A percentile compares a stretch with the other conserved stretches of the same genome.
phyloP scores from a whole-genome alignment of 2,113 vertebrate species.

The Cephalophus harveyi region DNA sequence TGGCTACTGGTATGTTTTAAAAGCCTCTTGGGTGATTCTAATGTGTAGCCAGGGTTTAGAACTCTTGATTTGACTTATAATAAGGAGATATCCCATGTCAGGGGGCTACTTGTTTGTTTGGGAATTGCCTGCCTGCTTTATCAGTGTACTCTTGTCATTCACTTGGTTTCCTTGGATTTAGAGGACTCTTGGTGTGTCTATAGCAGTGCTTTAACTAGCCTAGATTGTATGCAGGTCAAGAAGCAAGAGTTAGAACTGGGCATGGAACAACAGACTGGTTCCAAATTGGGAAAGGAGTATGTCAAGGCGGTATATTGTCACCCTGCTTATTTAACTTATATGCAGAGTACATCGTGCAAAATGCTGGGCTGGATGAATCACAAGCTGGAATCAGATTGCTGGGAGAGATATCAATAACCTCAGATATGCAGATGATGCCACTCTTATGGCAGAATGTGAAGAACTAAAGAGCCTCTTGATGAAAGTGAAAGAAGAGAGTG shows the following conservation, averaged over 20 bases:
- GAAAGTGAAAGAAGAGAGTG: not conserved
- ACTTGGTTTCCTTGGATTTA: not conserved
- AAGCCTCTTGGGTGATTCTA: not conserved
- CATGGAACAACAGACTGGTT: not conserved
- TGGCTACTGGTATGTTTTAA: not conserved
- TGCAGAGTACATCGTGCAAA: accelerated
- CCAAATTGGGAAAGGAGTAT: not conserved
- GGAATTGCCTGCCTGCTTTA: not conserved
- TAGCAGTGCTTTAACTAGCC: not conserved
- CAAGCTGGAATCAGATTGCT: not conserved
- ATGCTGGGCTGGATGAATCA: not conserved
- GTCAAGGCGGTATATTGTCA: not conserved
- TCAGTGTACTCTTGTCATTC: not conserved
- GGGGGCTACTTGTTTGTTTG: not conserved
- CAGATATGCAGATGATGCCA: not conserved
- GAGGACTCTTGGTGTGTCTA: not conserved
- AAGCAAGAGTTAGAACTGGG: not conserved
- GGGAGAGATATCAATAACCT: not conserved
- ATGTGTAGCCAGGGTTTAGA: not conserved
- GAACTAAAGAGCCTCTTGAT: not conserved
- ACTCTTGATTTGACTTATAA: not conserved
- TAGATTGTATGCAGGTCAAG: not conserved
- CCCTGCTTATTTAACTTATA: not conserved
- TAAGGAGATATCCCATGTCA: not conserved
- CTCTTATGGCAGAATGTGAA: not conserved